Conservation (phyloP, 1,140 invertebrate species). For the Drosophila ananassae region DNA sequence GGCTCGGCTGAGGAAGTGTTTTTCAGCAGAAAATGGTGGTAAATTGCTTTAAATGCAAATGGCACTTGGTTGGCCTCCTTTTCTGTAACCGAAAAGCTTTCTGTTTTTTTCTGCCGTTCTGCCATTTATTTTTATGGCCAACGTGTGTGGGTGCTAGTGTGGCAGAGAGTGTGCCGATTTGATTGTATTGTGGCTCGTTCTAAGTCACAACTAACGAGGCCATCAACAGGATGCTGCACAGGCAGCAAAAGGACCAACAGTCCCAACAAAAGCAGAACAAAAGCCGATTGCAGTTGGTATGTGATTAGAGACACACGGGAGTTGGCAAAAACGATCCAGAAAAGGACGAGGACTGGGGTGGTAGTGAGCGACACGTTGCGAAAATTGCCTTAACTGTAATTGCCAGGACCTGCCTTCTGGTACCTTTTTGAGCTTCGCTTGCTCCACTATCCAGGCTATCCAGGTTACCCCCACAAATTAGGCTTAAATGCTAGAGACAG, state of each 20-base stretch:
- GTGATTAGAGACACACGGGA: slow-evolving; percentile 59
- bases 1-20: slow-evolving; percentile 10
- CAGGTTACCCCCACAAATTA: slow-evolving; percentile 52
- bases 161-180: slow-evolving; percentile 24
- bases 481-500: slow-evolving; percentile 66
- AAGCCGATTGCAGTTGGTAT: slow-evolving; percentile 74
- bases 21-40: slow-evolving; percentile 4
- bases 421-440: slow-evolving; percentile 1
- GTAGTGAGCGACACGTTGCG: slow-evolving; percentile 40
- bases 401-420: slow-evolving; percentile 54
- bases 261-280: slow-evolving; percentile 45
- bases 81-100: slow-evolving; percentile 21
- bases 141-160: slow-evolving; percentile 10
- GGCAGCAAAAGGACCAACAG: slow-evolving; percentile 18
- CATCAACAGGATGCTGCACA: slow-evolving; percentile 77
- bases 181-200: slow-evolving; percentile 68
- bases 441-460: background rate
- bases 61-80: slow-evolving; percentile 59
- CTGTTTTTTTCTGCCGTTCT: slow-evolving; percentile 20
- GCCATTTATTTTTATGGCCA: slow-evolving; percentile 72
- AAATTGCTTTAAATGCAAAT: slow-evolving; percentile 70
- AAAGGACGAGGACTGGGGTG: slow-evolving; percentile 2
- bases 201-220: slow-evolving; percentile 79
- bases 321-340: slow-evolving; percentile 2
- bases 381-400: slow-evolving; percentile 76